Evolutionary conservation across 2,113 vertebrate species (phyloP).

Genomic region (Perognathus longimembris): DNA sequence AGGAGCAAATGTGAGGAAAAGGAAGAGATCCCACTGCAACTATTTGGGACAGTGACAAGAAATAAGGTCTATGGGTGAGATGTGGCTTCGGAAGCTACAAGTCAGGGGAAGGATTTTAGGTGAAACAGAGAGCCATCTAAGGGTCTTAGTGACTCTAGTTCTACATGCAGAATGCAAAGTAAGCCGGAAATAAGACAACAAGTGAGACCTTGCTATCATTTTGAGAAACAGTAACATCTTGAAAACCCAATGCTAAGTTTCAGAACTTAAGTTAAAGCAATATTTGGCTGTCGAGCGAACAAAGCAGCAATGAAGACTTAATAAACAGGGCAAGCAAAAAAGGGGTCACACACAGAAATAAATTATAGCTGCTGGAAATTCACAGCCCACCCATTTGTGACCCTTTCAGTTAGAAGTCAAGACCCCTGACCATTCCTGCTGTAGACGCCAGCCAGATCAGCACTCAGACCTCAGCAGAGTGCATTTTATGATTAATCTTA

Average conservation of each 20-base stretch:
- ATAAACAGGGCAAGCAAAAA: slow-evolving; percentile 16
- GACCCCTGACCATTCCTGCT: slow-evolving; percentile 26
- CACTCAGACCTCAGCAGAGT: slow-evolving; percentile 47
- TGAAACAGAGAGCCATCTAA: not conserved
- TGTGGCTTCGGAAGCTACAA: not conserved
- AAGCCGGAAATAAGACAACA: not conserved
- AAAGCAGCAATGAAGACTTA: slow-evolving; percentile 42
- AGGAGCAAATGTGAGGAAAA: not conserved
- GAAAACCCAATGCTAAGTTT: not conserved
- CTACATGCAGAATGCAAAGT: not conserved
- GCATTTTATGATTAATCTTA: slow-evolving; percentile 62
- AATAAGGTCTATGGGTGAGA: not conserved
- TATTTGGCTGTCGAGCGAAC: slow-evolving; percentile 11
- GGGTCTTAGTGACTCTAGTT: not conserved
- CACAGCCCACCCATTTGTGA: not conserved
- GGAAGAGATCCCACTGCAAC: not conserved
- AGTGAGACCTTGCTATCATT: not conserved
- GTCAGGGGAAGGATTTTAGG: not conserved
- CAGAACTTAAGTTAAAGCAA: not conserved
- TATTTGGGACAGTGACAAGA: not conserved
- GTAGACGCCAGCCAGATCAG: slow-evolving; percentile 36
- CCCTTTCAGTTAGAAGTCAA: slow-evolving; percentile 5
- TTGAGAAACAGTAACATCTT: not conserved
- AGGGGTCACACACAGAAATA: not conserved
- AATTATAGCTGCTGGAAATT: slow-evolving; percentile 21